These are phyloP conservation scores for Dipus sagitta DNA, from an alignment of 2,797 vertebrate genomes.

Conservation along the genomic window DNA sequence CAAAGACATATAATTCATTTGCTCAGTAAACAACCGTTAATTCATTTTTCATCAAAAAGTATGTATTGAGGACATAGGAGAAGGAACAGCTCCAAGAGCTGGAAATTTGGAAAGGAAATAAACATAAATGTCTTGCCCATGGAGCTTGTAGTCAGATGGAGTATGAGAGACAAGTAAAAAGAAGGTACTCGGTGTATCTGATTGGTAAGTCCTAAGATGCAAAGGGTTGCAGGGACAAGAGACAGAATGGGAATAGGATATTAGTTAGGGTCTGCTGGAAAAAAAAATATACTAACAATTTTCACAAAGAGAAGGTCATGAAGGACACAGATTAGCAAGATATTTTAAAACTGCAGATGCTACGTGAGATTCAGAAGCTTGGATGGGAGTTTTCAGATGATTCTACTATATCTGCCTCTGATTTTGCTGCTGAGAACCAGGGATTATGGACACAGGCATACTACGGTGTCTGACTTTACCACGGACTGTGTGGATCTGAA, in stretches of 20 bases:
- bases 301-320: background rate
- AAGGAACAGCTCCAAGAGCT: background rate
- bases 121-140: background rate
- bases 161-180: background rate
- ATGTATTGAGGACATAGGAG: background rate
- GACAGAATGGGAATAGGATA: background rate
- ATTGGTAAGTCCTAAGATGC: background rate
- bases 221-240: too few species aligned
- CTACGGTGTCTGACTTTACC: too few species aligned
- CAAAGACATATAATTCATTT: background rate
- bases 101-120: background rate
- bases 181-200: fast-evolving
- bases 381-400: too few species aligned
- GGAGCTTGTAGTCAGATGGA: background rate
- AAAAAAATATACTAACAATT: background rate
- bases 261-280: background rate
- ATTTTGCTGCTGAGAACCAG: too few species aligned
- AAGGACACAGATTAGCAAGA: background rate
- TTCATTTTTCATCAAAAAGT: background rate
- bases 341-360: background rate
- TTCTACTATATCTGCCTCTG: too few species aligned
- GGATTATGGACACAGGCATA: too few species aligned
- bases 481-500: too few species aligned
- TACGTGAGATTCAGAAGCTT: too few species aligned
- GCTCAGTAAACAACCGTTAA: background rate